Conservation (phyloP, 2,888 invertebrate genomes). For the Nyleta sp. region DNA sequence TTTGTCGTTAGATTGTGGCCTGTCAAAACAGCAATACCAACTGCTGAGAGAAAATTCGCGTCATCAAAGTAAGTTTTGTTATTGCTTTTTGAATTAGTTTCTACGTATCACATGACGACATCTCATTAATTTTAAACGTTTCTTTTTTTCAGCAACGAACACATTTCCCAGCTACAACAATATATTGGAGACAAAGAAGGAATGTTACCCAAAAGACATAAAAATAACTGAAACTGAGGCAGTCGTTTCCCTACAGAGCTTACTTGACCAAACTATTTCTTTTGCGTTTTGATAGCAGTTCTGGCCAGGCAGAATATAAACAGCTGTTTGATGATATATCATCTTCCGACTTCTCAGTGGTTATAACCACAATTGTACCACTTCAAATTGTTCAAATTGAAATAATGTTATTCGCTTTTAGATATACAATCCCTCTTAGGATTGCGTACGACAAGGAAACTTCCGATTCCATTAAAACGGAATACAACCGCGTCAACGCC, state of each 20-base stretch:
- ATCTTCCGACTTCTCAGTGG: background rate
- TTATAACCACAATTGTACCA: slow-evolving; percentile 37
- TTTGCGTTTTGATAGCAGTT: slow-evolving; percentile 27
- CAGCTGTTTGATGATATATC: slow-evolving; percentile 2
- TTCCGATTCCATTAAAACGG: slow-evolving; percentile 8
- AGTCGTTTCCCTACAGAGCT: background rate
- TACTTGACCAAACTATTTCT: slow-evolving; percentile 4
- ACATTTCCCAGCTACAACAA: background rate
- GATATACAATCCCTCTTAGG: background rate
- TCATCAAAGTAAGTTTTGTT: slow-evolving; percentile 1
- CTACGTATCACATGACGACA: background rate
- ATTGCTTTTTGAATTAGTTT: background rate
- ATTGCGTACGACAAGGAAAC: slow-evolving; percentile 14
- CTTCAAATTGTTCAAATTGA: background rate
- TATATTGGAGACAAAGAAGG: slow-evolving; percentile 1
- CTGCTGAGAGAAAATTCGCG: background rate
- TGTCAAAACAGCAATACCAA: slow-evolving; percentile 3
- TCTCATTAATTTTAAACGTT: background rate
- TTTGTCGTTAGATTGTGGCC: background rate
- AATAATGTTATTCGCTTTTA: background rate
- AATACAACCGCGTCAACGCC: background rate
- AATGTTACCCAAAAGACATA: slow-evolving; percentile 7
- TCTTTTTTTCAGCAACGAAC: background rate
- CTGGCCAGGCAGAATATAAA: slow-evolving; percentile 17
- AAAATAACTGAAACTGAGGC: slow-evolving; percentile 1